Evolutionary conservation across 2,113 vertebrate genomes (phyloP).

Genomic region (Phodopus roborovskii): DNA sequence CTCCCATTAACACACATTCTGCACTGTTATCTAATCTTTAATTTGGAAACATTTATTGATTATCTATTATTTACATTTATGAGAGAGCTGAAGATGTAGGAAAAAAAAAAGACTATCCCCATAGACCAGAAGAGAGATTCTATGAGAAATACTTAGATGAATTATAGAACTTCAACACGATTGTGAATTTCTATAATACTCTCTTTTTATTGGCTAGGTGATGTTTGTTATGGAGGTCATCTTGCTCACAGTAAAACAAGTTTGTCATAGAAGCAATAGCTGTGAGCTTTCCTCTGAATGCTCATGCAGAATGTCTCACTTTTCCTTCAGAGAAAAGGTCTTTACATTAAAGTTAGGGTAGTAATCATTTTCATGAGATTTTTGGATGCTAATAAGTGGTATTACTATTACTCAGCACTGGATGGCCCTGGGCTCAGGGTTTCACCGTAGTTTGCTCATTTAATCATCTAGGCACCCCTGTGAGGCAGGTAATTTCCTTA

Average conservation of each 20-base stretch:
- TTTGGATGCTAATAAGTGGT: constrained; percentile 16
- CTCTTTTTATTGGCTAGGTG: constrained; percentile 13
- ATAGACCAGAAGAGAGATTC: background rate
- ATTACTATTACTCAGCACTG: background rate
- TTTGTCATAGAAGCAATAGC: constrained; percentile 45
- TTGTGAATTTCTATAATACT: constrained; percentile 5
- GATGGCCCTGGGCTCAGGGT: background rate
- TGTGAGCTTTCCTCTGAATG: constrained; percentile 42
- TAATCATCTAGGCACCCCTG: background rate
- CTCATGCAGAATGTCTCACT: background rate
- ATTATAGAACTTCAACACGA: background rate
- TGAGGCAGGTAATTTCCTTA: background rate
- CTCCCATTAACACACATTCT: background rate
- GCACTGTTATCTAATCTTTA: constrained; percentile 29
- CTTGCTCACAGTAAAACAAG: constrained; percentile 32
- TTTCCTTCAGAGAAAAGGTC: constrained; percentile 5
- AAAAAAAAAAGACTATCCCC: background rate
- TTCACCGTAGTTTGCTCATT: constrained; percentile 32
- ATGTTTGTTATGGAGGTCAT: background rate
- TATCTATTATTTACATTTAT: constrained; percentile 2
- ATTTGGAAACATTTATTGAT: constrained; percentile 26
- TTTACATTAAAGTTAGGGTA: constrained; percentile 22
- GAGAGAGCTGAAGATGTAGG: background rate
- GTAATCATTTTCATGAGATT: background rate
- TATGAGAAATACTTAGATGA: constrained; percentile 9